Evolutionary conservation across 35 echinoderm and acorn worm genomes (phyloP).

Genomic region (Holothuria glaberrima): DNA sequence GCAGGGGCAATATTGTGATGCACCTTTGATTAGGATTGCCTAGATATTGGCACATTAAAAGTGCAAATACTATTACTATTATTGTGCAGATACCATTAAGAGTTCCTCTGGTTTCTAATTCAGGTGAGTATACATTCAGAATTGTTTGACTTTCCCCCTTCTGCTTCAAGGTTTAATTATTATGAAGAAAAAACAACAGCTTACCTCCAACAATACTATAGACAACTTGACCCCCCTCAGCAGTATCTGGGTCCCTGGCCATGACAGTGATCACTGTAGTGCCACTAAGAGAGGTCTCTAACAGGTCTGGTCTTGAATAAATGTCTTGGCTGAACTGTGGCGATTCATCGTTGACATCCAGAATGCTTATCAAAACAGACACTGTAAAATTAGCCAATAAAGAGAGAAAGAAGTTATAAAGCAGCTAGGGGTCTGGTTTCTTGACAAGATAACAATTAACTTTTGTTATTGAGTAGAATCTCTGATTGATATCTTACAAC

Average conservation of each 20-base stretch:
- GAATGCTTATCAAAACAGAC: constrained; percentile 62
- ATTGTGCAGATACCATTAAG: too few relatives aligned
- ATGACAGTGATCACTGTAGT: constrained; percentile 66
- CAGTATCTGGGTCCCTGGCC: constrained; percentile 72
- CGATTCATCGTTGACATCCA: constrained; percentile 81
- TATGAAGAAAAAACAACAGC: background rate
- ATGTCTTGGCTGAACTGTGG: constrained; percentile 71
- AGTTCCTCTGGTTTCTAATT: too few relatives aligned
- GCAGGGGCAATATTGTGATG: too few relatives aligned
- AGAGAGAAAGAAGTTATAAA: too few relatives aligned
- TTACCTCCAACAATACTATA: constrained; percentile 74
- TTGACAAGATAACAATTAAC: too few relatives aligned
- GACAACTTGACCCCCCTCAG: constrained; percentile 59
- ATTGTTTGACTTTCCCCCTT: background rate
- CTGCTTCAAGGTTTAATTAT: background rate
- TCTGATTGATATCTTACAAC: too few relatives aligned
- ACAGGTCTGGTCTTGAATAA: constrained; percentile 74
- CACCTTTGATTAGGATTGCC: too few relatives aligned
- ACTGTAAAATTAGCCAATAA: constrained; percentile 58
- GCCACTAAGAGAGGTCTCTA: constrained; percentile 65
- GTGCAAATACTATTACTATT: too few relatives aligned
- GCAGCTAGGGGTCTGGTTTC: too few relatives aligned
- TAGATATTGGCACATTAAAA: too few relatives aligned
- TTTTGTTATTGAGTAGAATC: too few relatives aligned
- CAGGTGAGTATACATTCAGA: too few relatives aligned